These are phyloP conservation scores for Drosophila setosimentum DNA, from an alignment of 2,888 invertebrate genomes.

Conservation along the genomic window DNA sequence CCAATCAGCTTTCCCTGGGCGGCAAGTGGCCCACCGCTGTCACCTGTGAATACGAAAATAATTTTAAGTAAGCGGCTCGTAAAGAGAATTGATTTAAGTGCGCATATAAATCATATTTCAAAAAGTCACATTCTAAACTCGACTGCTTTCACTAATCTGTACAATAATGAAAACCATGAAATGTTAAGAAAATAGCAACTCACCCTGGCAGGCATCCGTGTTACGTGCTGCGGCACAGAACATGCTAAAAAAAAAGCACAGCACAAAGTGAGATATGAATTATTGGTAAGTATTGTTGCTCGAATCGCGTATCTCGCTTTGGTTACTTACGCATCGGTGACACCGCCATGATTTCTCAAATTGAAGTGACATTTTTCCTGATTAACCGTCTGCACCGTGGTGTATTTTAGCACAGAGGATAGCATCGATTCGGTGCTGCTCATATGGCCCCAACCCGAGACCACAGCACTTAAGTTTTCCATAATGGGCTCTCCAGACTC, in stretches of 20 bases:
- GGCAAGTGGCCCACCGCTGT: conserved; percentile 82
- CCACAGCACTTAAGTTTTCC: conserved; percentile 64
- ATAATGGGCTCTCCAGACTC: conserved; percentile 48
- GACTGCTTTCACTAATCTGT: neutral
- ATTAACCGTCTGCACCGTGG: conserved; percentile 76
- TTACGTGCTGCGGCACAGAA: conserved; percentile 82
- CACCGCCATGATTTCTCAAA: conserved; percentile 74
- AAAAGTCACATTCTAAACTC: neutral
- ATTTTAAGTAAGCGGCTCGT: neutral
- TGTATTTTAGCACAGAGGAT: conserved; percentile 77
- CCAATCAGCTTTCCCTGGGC: conserved; percentile 77
- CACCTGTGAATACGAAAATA: conserved; percentile 46
- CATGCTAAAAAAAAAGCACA: conserved; percentile 68
- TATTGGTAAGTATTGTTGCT: conserved; percentile 21
- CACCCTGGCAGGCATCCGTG: conserved; percentile 83
- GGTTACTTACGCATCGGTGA: conserved; percentile 81
- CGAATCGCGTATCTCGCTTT: conserved; percentile 10
- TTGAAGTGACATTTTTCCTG: conserved; percentile 72
- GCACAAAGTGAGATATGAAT: conserved; percentile 30
- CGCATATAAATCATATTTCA: neutral
- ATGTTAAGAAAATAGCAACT: conserved; percentile 23
- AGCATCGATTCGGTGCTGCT: conserved; percentile 71
- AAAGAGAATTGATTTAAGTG: neutral
- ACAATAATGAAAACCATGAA: neutral
- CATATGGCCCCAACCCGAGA: conserved; percentile 84